Evolutionary conservation across 2,888 invertebrate genomes (phyloP), one percentile per base, ranked within the genome.

Genomic region (Creontiades dilutus): DNA sequence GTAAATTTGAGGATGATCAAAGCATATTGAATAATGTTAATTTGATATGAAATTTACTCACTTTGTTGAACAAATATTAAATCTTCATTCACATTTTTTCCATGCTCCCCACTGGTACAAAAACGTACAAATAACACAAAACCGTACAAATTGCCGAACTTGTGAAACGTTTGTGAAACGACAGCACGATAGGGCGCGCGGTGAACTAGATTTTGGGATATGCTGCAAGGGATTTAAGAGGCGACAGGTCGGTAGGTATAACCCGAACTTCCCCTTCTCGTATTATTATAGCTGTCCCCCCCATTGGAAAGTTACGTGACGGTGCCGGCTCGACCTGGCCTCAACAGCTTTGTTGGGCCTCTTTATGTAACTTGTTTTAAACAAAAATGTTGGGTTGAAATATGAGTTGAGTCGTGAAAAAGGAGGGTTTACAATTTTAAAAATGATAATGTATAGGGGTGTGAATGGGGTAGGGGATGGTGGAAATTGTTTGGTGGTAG

Each of bases 311-410:
- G 82, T 82, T 82, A 82, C 82, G 82, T 82, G 82, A 82, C 46
- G 11, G 82, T 82, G 47, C 82, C 82, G 82, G 82, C 82, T 82
- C 82, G 82, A 82, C 82, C 82, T 82, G 82, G 82, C 68, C 68
- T 19, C 19, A 23, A 48, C 23, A 82, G 52, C 52, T 82, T 82
- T 52, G 52, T 82, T 19, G 48, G 82, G 13, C 37, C 37, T 23
- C 52, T 82, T 82, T 82, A 52, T 82, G 82, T 82, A 52, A 82
- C 82, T 68, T 37, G 16, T 68, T 61, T 68, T 68, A 68, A 68
- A 23, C 12, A 68, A 68, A 68, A 68, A 68, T 19, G 68, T 68
- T 23, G 37, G 9, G 12, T 23, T 52, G 11, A 52, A 37, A 37
- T 37, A 37, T 7, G 37, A 2, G 37, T 37, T 37, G 7, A 7